Percentiles rank a stretch among this genome's conserved stretches.
phyloP scores from a whole-genome alignment of 2,113 vertebrate species.

The Anguilla japonica region DNA sequence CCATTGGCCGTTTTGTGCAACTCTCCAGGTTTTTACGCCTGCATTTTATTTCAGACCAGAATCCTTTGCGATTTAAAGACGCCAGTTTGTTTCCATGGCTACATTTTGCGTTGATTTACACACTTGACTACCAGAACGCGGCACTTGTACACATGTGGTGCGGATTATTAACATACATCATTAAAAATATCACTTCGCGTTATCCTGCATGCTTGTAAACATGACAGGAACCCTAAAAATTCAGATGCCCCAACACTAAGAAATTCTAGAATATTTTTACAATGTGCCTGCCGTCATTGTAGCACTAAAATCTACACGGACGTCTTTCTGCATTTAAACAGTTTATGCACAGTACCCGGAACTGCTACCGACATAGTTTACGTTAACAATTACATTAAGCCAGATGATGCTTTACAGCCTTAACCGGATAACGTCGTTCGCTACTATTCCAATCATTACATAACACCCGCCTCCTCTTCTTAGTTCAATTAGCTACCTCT shows the following conservation, averaged over 20 bases:
- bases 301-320: background rate
- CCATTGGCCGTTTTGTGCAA: constrained; percentile 51
- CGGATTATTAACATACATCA: background rate
- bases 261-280: background rate
- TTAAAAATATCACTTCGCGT: background rate
- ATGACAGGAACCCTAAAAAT: background rate
- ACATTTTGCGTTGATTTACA: constrained; percentile 30
- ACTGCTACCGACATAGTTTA: background rate
- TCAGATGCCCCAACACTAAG: background rate
- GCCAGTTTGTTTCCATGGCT: constrained; percentile 40
- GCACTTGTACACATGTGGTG: background rate
- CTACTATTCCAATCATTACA: background rate
- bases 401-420: background rate
- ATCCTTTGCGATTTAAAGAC: constrained; percentile 58
- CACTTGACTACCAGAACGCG: background rate
- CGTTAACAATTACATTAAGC: no score
- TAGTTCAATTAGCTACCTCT: no score
- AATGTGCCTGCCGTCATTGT: background rate
- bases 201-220: no score
- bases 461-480: background rate
- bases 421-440: background rate
- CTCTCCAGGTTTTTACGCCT: constrained; percentile 55
- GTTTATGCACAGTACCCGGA: background rate
- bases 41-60: constrained; percentile 75
- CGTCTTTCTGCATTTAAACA: background rate